Conservation (phyloP, 2,113 vertebrate species). For the Petaurus breviceps region DNA sequence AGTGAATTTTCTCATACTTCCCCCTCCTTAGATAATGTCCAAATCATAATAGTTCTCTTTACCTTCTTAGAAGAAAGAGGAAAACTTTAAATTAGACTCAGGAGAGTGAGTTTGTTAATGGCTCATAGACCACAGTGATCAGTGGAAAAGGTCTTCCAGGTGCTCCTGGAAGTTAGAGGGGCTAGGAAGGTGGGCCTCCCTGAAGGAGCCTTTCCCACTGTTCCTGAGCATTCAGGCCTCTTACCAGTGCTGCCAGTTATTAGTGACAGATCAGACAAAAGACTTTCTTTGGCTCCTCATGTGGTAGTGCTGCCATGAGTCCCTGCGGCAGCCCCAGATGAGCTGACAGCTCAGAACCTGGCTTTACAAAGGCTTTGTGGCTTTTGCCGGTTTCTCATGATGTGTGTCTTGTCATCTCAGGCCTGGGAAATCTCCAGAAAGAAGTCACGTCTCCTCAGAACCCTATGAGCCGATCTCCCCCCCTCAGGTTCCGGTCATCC, state of each 20-base stretch:
- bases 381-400: not conserved
- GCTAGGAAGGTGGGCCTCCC: not conserved
- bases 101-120: not conserved
- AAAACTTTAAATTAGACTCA: not conserved
- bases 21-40: not conserved
- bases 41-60: not conserved
- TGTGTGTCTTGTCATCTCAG: conserved; percentile 78
- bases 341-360: not conserved
- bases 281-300: not conserved
- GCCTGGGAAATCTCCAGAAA: conserved; percentile 97
- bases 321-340: not conserved
- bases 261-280: not conserved
- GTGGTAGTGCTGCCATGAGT: not conserved
- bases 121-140: not conserved
- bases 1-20: not conserved
- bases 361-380: not conserved
- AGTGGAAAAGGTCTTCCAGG: not conserved
- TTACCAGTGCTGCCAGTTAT: not conserved
- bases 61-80: not conserved
- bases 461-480: conserved; percentile 98
- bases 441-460: conserved; percentile 90
- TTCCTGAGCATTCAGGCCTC: not conserved
- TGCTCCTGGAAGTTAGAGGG: not conserved
- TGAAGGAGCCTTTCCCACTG: not conserved
- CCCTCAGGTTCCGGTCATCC: conserved; percentile 90